Base-by-base conservation (phyloP, 2,797 vertebrate species). In the Sebastes cheni region DNA sequence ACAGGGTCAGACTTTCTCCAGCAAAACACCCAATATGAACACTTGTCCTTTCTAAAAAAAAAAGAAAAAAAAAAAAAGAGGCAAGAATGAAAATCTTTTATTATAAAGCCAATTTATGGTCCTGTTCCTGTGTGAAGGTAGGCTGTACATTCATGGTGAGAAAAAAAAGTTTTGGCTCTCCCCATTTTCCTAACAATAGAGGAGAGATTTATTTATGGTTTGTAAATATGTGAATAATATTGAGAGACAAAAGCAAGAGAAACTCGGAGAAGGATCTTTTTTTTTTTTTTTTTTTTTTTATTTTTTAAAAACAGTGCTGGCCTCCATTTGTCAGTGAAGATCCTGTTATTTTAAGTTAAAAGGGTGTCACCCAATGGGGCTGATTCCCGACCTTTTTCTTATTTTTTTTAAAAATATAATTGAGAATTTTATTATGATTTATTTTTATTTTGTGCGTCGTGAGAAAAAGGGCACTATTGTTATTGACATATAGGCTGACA, bases 21-120 rank as follows among this genome's bases (percentile, higher is more conserved):
- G 95, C 95, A 99, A 99, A 96, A 95, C 95, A 82, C 92, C 97
- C 12, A 96, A 93, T 80, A 96, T 99, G 86, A 97, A 96, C 95
- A 96, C 96, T 93, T 98, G 98, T 92, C 97, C 96, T 92, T 98
- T 97, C 92, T 98, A 91, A 22, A 23, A 46, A 30, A 77, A 77
- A 76, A 12, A 3, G 2, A 2, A 13, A 39, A 75, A 12, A 12
- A 36, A 13, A 39, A 39, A 74, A 36, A 20, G 1, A 50, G 54
- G 27, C 18, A 22, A 80, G 22, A 75, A 14, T 36, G n/a, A 75
- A n/a, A 64, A 60, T 55, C 32, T 86, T 87, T 83, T 75, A 77
- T 84, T 90, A 82, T 86, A 85, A 89, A 80, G 68, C 80, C 87
- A 89, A 68, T 20, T 66, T 93, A 84, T 93, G 91, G 92, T 42